Evolutionary conservation across 2,888 invertebrate genomes (phyloP), one percentile per base, ranked within the genome.

Genomic region (Sesia apiformis): DNA sequence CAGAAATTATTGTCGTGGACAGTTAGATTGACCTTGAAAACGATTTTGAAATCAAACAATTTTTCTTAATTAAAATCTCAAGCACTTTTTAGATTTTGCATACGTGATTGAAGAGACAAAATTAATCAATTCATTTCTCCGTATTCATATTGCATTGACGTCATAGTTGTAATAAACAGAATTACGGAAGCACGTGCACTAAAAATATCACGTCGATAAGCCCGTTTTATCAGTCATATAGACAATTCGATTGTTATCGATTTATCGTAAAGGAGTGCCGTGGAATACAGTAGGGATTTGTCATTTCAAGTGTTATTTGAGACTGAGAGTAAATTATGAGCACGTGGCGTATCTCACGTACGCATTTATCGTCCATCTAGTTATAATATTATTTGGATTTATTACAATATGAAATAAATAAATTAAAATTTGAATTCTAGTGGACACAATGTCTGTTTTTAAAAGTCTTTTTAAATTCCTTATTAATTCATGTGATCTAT

Each of bases 271-370:
- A n/a, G 43, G 43, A 43, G 43, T 7, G 43, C 7, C 43, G 3
- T 23, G 43, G 4, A 4, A 43, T 6, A 43, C 7, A 43, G 43
- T 43, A 6, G 41, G 5, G 41, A 41, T 41, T 41, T 7, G 41
- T 41, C 41, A 41, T 7, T 7, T 5, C 7, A 41, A 41, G 43
- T n/a, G 43, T 7, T n/a, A 43, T 43, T 43, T 43, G 4, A 43
- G 7, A 43, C 23, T 23, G 1, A 43, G 8, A 43, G 7, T 5
- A 8, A 43, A 43, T 8, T 43, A 3, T 41, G 43, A 49, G 56
- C 52, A 54, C 57, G 51, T 57, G 57, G 23, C 6, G 39, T 52
- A 49, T 38, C 51, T 57, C 57, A 57, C 57, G 57, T 57, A 57
- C 49, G 49, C 57, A 52, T 53, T 49, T 40, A 52, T 49, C 38